phyloP scores from a whole-genome alignment of 2,888 invertebrate species.

The Euclidia mi region DNA sequence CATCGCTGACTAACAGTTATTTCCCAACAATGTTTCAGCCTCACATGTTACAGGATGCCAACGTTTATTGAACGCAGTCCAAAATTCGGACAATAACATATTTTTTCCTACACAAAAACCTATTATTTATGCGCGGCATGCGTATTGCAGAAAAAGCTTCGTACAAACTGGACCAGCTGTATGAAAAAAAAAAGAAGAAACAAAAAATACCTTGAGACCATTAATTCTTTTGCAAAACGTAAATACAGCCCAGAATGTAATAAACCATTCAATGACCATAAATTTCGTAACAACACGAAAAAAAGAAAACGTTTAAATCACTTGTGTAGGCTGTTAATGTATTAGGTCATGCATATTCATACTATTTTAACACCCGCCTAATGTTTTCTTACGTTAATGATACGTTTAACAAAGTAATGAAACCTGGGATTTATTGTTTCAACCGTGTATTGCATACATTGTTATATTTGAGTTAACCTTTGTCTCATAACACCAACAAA shows the following conservation, averaged over 20 bases:
- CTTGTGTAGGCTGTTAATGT: constrained; percentile 45
- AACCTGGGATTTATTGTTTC: background rate
- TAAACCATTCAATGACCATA: constrained; percentile 75
- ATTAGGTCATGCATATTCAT: constrained; percentile 44
- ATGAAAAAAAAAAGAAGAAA: background rate
- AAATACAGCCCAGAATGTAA: constrained; percentile 57
- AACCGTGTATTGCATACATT: background rate
- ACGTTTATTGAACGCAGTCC: constrained; percentile 9
- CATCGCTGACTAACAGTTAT: too few relatives aligned
- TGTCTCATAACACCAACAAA: too few relatives aligned
- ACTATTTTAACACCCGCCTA: constrained; percentile 14
- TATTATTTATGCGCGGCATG: constrained; percentile 10
- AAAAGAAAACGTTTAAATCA: constrained; percentile 60
- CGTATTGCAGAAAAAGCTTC: constrained; percentile 6
- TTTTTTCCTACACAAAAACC: constrained; percentile 6
- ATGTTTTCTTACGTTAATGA: constrained; percentile 23
- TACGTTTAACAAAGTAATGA: constrained; percentile 21
- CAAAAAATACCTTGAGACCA: constrained; percentile 35
- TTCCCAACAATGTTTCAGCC: too few relatives aligned
- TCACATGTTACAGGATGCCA: background rate
- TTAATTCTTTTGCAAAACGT: constrained; percentile 42
- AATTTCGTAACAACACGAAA: constrained; percentile 59
- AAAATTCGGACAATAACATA: constrained; percentile 1
- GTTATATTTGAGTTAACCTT: background rate
- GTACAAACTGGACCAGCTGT: constrained; percentile 1